Percentiles rank a stretch among this genome's conserved stretches.
These are phyloP conservation scores for Pachyuromys duprasi DNA, from an alignment of 2,797 vertebrate species.

Conservation along the genomic window DNA sequence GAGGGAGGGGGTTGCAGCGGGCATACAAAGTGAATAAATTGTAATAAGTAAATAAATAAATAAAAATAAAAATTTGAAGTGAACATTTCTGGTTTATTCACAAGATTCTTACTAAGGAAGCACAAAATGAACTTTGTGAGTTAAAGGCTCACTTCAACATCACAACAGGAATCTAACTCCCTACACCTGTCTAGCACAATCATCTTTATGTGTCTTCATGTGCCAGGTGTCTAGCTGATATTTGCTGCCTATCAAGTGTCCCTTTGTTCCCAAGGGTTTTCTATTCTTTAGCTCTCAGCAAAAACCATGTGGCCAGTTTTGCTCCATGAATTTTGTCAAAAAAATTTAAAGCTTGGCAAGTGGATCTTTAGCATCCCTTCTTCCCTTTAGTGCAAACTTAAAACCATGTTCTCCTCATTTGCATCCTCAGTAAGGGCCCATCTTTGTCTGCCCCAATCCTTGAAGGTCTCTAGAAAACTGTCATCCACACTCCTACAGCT, in stretches of 20 bases:
- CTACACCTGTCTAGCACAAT: background rate
- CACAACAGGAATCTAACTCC: background rate
- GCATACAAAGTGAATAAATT: too few species aligned
- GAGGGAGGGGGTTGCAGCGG: background rate
- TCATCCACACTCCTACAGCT: background rate
- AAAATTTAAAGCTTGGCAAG: background rate
- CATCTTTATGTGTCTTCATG: background rate
- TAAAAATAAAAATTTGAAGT: too few species aligned
- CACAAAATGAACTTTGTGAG: background rate
- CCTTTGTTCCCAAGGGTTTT: background rate
- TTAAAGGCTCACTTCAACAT: background rate
- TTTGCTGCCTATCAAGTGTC: background rate
- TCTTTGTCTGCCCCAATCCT: background rate
- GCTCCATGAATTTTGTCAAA: background rate
- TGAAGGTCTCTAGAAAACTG: background rate
- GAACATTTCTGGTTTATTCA: background rate
- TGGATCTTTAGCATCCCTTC: background rate
- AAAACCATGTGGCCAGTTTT: background rate
- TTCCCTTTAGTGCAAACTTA: background rate
- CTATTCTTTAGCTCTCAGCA: background rate
- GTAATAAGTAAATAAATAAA: too few species aligned
- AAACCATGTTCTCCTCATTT: background rate
- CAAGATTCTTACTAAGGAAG: background rate
- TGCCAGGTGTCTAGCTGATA: background rate
- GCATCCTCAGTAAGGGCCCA: fast-evolving